phyloP scores from a whole-genome alignment of 2,113 vertebrate species.

The Cyanoliseus patagonus region DNA sequence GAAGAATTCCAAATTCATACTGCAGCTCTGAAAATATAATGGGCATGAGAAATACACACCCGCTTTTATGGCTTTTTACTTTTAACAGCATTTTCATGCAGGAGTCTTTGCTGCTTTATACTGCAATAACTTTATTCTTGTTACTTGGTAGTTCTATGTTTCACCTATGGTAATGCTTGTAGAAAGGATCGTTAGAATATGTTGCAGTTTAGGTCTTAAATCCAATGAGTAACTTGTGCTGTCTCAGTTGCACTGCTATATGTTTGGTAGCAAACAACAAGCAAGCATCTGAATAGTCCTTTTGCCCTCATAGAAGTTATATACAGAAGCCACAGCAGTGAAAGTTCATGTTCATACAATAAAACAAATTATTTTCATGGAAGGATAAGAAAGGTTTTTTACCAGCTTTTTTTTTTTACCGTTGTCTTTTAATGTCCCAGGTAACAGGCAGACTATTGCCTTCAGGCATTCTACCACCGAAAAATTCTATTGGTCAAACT shows the following conservation, averaged over 20 bases:
- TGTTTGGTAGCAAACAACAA: background rate
- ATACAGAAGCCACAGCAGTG: background rate
- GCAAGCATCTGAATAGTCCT: background rate
- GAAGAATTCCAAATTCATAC: background rate
- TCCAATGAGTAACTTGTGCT: background rate
- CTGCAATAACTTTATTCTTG: background rate
- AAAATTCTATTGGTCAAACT: background rate
- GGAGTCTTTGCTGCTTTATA: accelerated
- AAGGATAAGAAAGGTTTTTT: background rate
- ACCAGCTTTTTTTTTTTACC: background rate
- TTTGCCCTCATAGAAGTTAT: background rate
- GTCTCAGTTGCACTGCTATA: background rate
- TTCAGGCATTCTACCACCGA: background rate
- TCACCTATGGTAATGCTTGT: background rate
- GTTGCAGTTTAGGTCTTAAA: background rate
- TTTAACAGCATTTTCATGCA: background rate
- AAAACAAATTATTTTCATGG: background rate
- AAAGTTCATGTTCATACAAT: background rate
- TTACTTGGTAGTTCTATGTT: background rate
- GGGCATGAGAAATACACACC: background rate
- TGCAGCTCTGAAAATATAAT: background rate
- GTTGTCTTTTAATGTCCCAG: background rate
- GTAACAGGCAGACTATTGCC: background rate
- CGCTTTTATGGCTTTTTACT: background rate
- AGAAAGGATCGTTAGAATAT: background rate